Conservation (phyloP, 2,797 vertebrate genomes). For the Carduelis carduelis region DNA sequence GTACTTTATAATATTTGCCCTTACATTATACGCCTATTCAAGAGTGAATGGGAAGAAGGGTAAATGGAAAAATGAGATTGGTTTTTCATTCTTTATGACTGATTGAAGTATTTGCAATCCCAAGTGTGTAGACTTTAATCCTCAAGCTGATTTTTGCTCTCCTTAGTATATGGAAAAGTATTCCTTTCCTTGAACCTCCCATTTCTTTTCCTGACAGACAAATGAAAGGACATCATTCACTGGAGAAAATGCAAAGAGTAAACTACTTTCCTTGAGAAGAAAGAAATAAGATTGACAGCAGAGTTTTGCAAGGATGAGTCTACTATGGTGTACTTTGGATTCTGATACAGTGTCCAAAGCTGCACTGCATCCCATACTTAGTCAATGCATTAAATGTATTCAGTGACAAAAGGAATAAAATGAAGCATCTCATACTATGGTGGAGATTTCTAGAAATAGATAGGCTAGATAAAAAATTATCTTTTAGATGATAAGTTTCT, state of each 20-base stretch:
- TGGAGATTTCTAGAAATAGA: background rate
- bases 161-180: background rate
- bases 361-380: background rate
- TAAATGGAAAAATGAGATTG: background rate
- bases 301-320: background rate
- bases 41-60: background rate
- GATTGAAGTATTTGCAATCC: background rate
- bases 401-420: background rate
- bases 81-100: background rate
- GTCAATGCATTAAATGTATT: background rate
- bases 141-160: background rate
- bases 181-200: background rate
- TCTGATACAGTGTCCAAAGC: background rate
- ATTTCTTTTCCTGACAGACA: background rate
- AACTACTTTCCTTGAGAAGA: background rate
- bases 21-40: background rate
- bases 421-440: accelerated
- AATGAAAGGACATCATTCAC: background rate
- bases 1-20: background rate
- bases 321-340: background rate
- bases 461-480: background rate
- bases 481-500: background rate
- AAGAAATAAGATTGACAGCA: background rate
- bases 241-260: background rate
- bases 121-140: background rate